phyloP scores from a whole-genome alignment of 2,888 invertebrate species.

The Agrotis puta region DNA sequence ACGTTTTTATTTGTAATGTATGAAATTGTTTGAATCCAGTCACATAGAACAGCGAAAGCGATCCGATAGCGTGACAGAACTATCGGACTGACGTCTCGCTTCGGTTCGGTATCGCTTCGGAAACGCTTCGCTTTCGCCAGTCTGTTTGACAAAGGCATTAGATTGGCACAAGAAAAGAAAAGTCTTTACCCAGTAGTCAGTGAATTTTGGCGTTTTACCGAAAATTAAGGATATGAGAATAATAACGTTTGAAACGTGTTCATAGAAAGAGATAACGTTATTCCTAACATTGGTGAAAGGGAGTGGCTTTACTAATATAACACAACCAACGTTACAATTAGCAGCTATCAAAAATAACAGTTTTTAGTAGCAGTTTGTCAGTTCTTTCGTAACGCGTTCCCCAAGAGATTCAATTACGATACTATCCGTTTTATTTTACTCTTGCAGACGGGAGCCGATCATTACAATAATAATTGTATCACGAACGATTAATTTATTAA shows the following conservation, averaged over 20 bases:
- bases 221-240: not conserved
- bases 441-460: constrained; percentile 81
- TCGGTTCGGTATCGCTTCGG: too few relatives aligned
- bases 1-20: too few relatives aligned
- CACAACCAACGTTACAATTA: constrained; percentile 47
- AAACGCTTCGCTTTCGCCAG: too few relatives aligned
- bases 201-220: too few relatives aligned
- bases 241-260: not conserved
- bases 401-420: constrained; percentile 87
- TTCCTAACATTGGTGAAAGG: constrained; percentile 29
- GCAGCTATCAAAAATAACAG: constrained; percentile 56
- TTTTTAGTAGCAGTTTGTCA: constrained; percentile 57
- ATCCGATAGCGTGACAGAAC: too few relatives aligned
- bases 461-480: constrained; percentile 88
- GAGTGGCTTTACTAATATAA: constrained; percentile 35
- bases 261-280: constrained; percentile 22
- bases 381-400: constrained; percentile 67
- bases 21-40: too few relatives aligned
- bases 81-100: too few relatives aligned
- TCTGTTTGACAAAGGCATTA: too few relatives aligned
- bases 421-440: constrained; percentile 73
- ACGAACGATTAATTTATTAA: constrained; percentile 87
- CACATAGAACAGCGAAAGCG: too few relatives aligned
- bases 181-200: too few relatives aligned
- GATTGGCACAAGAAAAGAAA: too few relatives aligned